phyloP scores from a whole-genome alignment of 2,888 invertebrate species.

The Diplolepis rosae region DNA sequence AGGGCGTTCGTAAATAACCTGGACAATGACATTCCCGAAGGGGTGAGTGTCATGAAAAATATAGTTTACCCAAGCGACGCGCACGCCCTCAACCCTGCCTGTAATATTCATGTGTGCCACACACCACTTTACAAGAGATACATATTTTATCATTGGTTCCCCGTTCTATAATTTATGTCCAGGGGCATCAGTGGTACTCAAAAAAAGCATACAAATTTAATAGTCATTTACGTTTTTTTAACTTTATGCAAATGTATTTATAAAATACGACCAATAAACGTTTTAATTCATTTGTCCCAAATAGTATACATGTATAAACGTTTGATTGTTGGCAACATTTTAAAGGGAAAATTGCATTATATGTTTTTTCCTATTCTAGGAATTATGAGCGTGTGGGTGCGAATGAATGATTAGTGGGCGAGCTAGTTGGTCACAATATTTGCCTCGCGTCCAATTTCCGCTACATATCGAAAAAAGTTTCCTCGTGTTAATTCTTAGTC shows the following conservation, averaged over 20 bases:
- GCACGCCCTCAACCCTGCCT: slow-evolving; percentile 37
- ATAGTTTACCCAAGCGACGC: slow-evolving; percentile 36
- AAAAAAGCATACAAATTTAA: neutral
- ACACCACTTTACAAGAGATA: slow-evolving; percentile 60
- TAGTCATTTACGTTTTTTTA: neutral
- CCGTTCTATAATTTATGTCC: neutral
- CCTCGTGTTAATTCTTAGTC: slow-evolving; percentile 1
- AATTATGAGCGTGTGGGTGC: too few relatives aligned
- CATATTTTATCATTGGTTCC: slow-evolving; percentile 59
- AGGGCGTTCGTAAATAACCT: slow-evolving; percentile 41
- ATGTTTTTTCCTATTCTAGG: too few relatives aligned
- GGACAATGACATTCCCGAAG: slow-evolving; percentile 42
- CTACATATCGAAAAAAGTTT: neutral
- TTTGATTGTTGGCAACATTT: too few relatives aligned
- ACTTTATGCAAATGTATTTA: neutral
- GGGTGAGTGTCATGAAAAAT: slow-evolving; percentile 42
- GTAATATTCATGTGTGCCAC: slow-evolving; percentile 47
- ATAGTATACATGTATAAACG: too few relatives aligned
- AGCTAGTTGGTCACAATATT: too few relatives aligned
- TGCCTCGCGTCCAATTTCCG: too few relatives aligned
- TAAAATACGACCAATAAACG: too few relatives aligned
- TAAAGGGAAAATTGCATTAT: too few relatives aligned
- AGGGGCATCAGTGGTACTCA: slow-evolving; percentile 7
- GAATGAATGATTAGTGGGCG: too few relatives aligned
- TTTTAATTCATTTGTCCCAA: too few relatives aligned